Evolutionary conservation across 2,888 invertebrate genomes (phyloP).

Genomic region (Podabrus alpinus): DNA sequence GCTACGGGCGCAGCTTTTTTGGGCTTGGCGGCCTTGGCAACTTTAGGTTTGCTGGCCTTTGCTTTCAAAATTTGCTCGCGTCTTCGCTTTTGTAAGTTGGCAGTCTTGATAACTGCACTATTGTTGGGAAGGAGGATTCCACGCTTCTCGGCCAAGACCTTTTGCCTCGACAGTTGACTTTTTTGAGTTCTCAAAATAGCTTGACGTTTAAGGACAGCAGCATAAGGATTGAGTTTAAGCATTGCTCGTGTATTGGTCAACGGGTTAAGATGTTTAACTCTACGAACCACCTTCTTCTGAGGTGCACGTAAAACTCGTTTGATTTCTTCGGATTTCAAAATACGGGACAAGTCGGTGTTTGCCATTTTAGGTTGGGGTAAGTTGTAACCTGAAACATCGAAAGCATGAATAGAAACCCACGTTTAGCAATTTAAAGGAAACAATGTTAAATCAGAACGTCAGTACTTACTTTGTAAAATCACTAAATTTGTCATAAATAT

Average conservation of each 20-base stretch:
- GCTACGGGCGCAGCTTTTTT: neutral
- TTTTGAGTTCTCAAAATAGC: slow-evolving; percentile 74
- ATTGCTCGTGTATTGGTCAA: slow-evolving; percentile 87
- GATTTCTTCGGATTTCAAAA: slow-evolving; percentile 95
- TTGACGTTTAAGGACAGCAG: slow-evolving; percentile 86
- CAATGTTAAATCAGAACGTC: neutral
- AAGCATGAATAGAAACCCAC: neutral
- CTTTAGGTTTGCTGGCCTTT: slow-evolving; percentile 60
- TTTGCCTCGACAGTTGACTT: slow-evolving; percentile 63
- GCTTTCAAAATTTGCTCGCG: slow-evolving; percentile 60
- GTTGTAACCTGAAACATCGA: slow-evolving; percentile 67
- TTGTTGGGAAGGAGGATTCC: slow-evolving; percentile 60
- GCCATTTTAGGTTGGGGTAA: slow-evolving; percentile 97
- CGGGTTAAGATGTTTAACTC: slow-evolving; percentile 93
- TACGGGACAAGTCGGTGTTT: slow-evolving; percentile 90
- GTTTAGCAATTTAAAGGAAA: neutral
- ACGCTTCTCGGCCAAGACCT: slow-evolving; percentile 74
- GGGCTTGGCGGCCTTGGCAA: slow-evolving; percentile 20
- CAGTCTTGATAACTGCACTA: slow-evolving; percentile 58
- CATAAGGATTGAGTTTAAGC: slow-evolving; percentile 92
- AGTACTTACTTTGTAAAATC: slow-evolving; percentile 12
- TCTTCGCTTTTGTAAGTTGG: slow-evolving; percentile 59
- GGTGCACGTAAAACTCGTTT: slow-evolving; percentile 88
- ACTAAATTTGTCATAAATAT: slow-evolving; percentile 12
- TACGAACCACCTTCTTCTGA: slow-evolving; percentile 76